These are phyloP conservation scores for Mobula hypostoma DNA, from an alignment of 2,113 vertebrate species.

Conservation along the genomic window DNA sequence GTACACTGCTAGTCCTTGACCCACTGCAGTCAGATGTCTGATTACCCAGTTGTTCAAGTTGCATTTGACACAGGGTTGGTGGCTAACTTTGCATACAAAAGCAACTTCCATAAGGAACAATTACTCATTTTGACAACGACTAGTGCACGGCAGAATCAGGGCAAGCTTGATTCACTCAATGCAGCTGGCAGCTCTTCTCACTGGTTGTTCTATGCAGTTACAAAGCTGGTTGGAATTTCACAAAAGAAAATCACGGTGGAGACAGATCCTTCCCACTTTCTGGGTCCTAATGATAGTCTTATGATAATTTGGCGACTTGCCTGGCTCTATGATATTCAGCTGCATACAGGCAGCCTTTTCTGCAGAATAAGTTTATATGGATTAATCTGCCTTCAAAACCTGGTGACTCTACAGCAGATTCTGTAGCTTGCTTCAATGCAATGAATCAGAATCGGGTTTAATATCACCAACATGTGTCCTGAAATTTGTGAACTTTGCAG, in stretches of 20 bases:
- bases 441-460: too few species aligned
- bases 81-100: background rate
- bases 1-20: background rate
- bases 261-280: background rate
- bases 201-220: background rate
- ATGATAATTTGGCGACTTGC: background rate
- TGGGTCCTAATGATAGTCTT: background rate
- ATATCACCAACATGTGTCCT: too few species aligned
- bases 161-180: background rate
- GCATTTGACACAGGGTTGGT: background rate
- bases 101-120: background rate
- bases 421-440: background rate
- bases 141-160: background rate
- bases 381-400: background rate
- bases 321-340: background rate
- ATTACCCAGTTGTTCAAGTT: background rate
- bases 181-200: background rate
- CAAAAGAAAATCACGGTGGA: background rate
- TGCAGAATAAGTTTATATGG: background rate
- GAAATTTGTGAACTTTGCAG: too few species aligned
- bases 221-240: background rate
- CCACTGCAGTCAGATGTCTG: background rate
- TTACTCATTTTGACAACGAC: background rate
- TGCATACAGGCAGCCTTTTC: background rate
- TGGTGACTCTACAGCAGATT: background rate